A percentile compares a stretch with the other conserved stretches of the same genome.
These are phyloP conservation scores for Ophonus ardosiacus DNA, from an alignment of 2,888 invertebrate genomes.

Conservation along the genomic window DNA sequence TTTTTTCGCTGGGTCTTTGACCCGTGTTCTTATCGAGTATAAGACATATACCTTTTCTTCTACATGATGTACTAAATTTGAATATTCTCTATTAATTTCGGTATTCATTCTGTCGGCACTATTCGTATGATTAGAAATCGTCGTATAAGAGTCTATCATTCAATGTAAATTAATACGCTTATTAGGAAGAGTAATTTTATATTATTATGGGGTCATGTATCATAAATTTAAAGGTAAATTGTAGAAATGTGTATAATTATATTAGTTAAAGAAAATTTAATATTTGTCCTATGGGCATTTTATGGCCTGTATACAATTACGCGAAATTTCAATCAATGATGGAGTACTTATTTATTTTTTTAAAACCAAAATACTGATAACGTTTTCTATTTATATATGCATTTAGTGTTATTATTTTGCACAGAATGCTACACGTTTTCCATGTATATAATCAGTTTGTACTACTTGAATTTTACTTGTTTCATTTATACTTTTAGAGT, in stretches of 20 bases:
- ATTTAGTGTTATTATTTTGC: no score
- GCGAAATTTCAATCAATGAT: no score
- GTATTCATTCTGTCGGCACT: constrained; percentile 19
- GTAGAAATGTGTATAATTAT: constrained; percentile 24
- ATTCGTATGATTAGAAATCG: constrained; percentile 42
- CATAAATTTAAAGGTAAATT: not conserved
- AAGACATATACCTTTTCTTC: not conserved
- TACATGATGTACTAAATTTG: not conserved
- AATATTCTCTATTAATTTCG: constrained; percentile 17
- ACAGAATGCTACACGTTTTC: no score
- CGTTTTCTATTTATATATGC: no score
- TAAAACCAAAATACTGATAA: no score
- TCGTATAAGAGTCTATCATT: constrained; percentile 27
- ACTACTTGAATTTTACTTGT: no score
- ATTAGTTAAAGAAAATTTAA: not conserved
- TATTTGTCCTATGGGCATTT: not conserved
- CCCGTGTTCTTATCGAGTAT: not conserved
- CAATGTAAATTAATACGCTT: constrained; percentile 37
- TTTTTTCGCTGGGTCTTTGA: constrained; percentile 42
- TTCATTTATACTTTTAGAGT: no score
- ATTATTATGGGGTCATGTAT: constrained; percentile 18
- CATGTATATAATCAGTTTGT: no score
- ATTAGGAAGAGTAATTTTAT: constrained; percentile 40
- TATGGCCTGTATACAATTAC: no score
- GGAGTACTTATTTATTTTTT: no score